These are phyloP conservation scores for Cloeon dipterum DNA, from an alignment of 2,888 invertebrate species.

Conservation along the genomic window DNA sequence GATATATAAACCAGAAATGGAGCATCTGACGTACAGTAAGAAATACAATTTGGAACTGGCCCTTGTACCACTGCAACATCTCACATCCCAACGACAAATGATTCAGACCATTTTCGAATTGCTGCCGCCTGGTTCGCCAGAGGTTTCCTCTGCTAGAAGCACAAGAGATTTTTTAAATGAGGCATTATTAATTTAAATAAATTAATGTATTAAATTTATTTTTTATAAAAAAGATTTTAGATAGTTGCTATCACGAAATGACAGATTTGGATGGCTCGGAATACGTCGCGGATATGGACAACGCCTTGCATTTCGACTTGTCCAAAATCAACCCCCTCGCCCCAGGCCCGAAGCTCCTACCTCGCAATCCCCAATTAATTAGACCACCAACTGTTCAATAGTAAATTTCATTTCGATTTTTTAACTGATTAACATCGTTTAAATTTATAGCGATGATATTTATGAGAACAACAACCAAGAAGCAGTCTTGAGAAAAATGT, in stretches of 20 bases:
- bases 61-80: slow-evolving; percentile 2
- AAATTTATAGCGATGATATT: too few species aligned
- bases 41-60: neutral
- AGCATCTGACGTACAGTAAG: neutral
- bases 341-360: neutral
- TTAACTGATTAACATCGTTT: too few species aligned
- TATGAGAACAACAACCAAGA: too few species aligned
- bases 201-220: neutral
- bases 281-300: slow-evolving; percentile 3
- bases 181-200: neutral
- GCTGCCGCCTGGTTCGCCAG: neutral
- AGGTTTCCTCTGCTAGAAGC: neutral
- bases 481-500: neutral
- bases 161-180: neutral
- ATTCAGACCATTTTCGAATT: neutral
- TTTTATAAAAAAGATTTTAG: slow-evolving; percentile 1
- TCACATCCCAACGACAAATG: slow-evolving; percentile 1
- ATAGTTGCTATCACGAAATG: slow-evolving; percentile 3
- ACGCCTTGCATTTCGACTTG: slow-evolving; percentile 1
- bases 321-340: neutral
- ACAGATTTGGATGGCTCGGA: slow-evolving; percentile 1
- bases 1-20: neutral
- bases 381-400: too few species aligned
- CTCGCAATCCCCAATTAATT: too few species aligned
- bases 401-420: too few species aligned